Evolutionary conservation across 2,888 invertebrate species (phyloP).

Genomic region (Pterobdella sp.): DNA sequence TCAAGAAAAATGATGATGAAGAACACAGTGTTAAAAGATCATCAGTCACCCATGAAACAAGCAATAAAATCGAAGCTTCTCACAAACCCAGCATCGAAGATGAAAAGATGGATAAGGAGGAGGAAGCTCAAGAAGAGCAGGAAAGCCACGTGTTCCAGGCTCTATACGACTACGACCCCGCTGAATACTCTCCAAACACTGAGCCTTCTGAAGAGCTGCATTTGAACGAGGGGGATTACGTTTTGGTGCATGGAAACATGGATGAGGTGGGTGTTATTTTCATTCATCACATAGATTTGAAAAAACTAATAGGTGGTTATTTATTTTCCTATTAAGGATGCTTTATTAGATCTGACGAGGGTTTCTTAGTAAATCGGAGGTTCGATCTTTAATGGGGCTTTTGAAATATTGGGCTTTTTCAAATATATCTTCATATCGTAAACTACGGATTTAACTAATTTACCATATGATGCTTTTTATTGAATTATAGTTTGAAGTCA

Average conservation of each 20-base stretch:
- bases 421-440: no score
- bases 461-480: no score
- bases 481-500: no score
- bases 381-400: no score
- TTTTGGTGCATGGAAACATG: constrained; percentile 77
- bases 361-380: no score
- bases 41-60: neutral
- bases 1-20: neutral
- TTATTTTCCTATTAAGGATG: neutral
- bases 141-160: constrained; percentile 45
- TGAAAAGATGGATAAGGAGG: neutral
- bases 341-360: neutral
- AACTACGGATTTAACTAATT: no score
- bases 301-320: neutral
- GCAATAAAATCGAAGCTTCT: neutral
- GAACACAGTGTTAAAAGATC: neutral
- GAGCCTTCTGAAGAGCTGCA: constrained; percentile 88
- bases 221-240: constrained; percentile 83
- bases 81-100: neutral
- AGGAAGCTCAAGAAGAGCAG: neutral
- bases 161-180: constrained; percentile 60
- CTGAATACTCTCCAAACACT: constrained; percentile 69
- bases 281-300: neutral
- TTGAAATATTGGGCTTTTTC: no score
- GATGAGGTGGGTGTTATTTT: constrained; percentile 46